Conservation (phyloP, 2,888 invertebrate species). For the Polydrusus tereticollis region DNA sequence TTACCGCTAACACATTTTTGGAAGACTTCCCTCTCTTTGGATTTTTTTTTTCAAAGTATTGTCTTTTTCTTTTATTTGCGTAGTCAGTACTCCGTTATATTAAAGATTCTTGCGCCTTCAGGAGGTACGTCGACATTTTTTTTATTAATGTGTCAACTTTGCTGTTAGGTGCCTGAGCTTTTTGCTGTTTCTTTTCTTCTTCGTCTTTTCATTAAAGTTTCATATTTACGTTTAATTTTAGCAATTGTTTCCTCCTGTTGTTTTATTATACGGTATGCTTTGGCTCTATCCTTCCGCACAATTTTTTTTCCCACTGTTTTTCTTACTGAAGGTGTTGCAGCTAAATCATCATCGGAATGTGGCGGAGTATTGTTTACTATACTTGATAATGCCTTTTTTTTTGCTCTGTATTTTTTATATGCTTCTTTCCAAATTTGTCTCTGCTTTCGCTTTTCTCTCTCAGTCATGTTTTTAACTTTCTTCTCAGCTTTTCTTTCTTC, state of each 20-base stretch:
- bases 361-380: not conserved
- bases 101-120: not conserved
- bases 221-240: no score
- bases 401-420: not conserved
- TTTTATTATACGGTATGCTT: slow-evolving; percentile 1
- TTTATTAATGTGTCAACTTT: slow-evolving; percentile 8
- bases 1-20: no score
- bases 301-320: not conserved
- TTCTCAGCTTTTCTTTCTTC: no score
- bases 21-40: not conserved
- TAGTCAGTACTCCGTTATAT: not conserved
- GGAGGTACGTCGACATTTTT: not conserved
- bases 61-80: slow-evolving; percentile 8
- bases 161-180: not conserved
- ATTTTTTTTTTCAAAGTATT: slow-evolving; percentile 1
- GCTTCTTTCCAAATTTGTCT: no score
- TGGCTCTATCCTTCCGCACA: not conserved
- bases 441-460: no score
- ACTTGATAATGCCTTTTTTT: not conserved
- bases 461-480: no score
- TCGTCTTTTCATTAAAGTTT: slow-evolving; percentile 7
- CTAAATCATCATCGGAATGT: not conserved
- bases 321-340: not conserved
- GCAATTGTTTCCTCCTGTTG: no score
- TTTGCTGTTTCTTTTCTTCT: not conserved